phyloP scores from a whole-genome alignment of 2,888 invertebrate genomes.

The Mythimna pallens region DNA sequence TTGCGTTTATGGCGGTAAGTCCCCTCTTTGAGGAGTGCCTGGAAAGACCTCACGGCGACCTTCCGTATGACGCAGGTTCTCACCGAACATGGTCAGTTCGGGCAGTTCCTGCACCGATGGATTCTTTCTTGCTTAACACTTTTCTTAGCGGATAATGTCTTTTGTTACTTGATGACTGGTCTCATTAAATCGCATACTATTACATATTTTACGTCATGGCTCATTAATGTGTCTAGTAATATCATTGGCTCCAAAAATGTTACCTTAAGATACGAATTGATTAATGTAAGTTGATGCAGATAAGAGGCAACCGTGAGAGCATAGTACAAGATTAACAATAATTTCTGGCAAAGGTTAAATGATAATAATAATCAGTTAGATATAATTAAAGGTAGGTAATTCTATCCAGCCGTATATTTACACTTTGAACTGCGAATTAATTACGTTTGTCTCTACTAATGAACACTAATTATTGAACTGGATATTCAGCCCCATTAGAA shows the following conservation, averaged over 20 bases:
- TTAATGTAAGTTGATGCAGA: constrained; percentile 29
- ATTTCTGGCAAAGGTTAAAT: constrained; percentile 40
- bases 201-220: constrained; percentile 7
- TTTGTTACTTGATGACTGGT: constrained; percentile 8
- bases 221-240: constrained; percentile 8
- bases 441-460: constrained; percentile 40
- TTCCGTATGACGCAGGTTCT: no score
- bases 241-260: constrained; percentile 35
- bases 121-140: no score
- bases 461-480: constrained; percentile 31
- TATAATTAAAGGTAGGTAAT: constrained; percentile 12
- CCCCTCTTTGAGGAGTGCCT: no score
- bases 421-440: constrained; percentile 15
- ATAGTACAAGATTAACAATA: constrained; percentile 17
- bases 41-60: no score
- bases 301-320: constrained; percentile 13
- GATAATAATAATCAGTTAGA: constrained; percentile 3
- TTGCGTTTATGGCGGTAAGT: no score
- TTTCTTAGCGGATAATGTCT: not conserved
- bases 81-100: no score
- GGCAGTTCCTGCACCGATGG: no score
- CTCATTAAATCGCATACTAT: constrained; percentile 14
- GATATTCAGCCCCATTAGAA: constrained; percentile 35
- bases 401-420: constrained; percentile 27
- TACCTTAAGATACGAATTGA: constrained; percentile 35